A percentile compares a stretch with the other conserved stretches of the same genome.
These are phyloP conservation scores for Aspidiotus destructor DNA, from an alignment of 2,888 invertebrate species.

Conservation along the genomic window DNA sequence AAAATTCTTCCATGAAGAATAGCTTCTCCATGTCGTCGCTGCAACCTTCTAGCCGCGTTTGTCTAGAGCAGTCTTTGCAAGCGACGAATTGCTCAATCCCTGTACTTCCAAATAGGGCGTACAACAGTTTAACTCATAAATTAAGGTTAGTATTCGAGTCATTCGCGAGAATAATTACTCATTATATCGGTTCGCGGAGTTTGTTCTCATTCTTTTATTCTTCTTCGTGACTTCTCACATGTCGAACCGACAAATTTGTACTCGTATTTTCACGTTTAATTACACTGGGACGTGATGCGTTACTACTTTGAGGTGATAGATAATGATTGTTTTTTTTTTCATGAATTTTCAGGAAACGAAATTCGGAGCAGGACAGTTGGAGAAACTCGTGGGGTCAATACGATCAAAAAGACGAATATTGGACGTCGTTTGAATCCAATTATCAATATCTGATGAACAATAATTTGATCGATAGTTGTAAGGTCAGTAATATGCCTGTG, in stretches of 20 bases:
- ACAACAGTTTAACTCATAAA: constrained; percentile 73
- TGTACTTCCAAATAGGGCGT: constrained; percentile 56
- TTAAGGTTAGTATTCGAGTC: constrained; percentile 45
- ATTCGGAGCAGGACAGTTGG: constrained; percentile 54
- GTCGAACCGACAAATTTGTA: too few relatives aligned
- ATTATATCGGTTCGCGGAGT: too few relatives aligned
- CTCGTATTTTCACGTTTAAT: too few relatives aligned
- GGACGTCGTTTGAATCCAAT: constrained; percentile 81
- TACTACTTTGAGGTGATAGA: too few relatives aligned
- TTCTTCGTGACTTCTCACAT: too few relatives aligned
- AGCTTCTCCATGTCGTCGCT: constrained; percentile 75
- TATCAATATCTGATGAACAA: constrained; percentile 94
- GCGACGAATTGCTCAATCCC: constrained; percentile 43
- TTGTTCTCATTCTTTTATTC: too few relatives aligned
- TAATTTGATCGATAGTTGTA: constrained; percentile 81
- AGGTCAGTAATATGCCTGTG: constrained; percentile 44
- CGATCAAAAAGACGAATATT: constrained; percentile 74
- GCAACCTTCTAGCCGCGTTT: constrained; percentile 52
- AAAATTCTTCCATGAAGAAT: constrained; percentile 61
- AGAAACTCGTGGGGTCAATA: constrained; percentile 45
- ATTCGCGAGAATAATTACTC: background rate
- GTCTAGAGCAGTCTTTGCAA: constrained; percentile 31
- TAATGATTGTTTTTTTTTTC: too few relatives aligned
- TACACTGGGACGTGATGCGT: too few relatives aligned
- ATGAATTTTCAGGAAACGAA: constrained; percentile 47